Base-by-base conservation (phyloP, 2,888 invertebrate species). In the Acleris sparsana region DNA sequence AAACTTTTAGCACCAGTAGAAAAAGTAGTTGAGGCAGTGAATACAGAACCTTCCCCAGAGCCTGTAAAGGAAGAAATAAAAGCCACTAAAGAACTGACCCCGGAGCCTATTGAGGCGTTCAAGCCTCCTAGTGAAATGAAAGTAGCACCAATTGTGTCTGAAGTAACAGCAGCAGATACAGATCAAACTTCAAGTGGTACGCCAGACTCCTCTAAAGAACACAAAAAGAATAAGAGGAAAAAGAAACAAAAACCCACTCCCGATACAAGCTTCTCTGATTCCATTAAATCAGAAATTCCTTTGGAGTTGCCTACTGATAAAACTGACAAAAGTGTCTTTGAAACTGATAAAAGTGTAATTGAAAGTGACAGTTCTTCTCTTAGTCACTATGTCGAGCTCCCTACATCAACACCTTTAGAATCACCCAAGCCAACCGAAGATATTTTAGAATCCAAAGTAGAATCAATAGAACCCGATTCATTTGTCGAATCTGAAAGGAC, bases 191-290 rank as follows among this genome's bases (percentile, higher is more conserved):
- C 72, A 59, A 61, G 33, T 43, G 78, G 76, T 72, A 29, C 72
- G 4, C 72, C 75, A 58, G 83, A 83, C 64, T 71, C 79, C 11
- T 72, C 71, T 16, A 83, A 80, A 69, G 93, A 93, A 71, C 87
- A 87, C 55, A 93, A 94, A 75, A 88, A 91, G 81, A 94, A 92
- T 85, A 94, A 94, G 87, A 94, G 93, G 92, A 94, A 93, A 90
- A 95, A 94, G 91, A 95, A 95, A 84, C 93, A 90, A 80, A 94
- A 94, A 84, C 87, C 87, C 53, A 83, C 84, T 49, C 84, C 80
- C 3, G 81, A 81, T 39, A 76, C 75, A 9, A 86, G 82, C 73
- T 22, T 48, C 7, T 39, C 46, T 9, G 84, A 85, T 25, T 81
- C 83, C 5, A 69, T 78, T 33, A 82, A 82, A 66, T 72, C 76